A percentile compares a stretch with the other conserved stretches of the same genome.
These are phyloP conservation scores for Psittacula echo DNA, from an alignment of 2,797 vertebrate genomes.

Conservation along the genomic window DNA sequence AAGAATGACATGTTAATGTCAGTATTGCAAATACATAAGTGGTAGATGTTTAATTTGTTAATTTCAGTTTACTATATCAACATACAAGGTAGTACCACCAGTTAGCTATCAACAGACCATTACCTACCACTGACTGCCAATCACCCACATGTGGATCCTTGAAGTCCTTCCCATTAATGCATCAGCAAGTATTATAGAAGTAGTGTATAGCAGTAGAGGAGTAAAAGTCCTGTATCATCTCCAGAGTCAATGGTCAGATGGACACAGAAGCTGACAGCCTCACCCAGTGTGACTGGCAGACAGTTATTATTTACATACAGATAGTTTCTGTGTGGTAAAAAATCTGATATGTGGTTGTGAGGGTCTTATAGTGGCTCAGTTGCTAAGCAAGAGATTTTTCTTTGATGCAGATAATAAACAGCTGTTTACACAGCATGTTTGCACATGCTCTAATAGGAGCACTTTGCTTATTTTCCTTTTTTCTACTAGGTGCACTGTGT, in stretches of 20 bases:
- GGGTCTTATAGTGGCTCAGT: not conserved
- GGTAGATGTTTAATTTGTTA: not conserved
- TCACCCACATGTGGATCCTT: not conserved
- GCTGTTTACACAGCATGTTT: conserved; percentile 48
- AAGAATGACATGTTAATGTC: not conserved
- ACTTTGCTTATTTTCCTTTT: conserved; percentile 10
- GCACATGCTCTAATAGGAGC: conserved; percentile 11
- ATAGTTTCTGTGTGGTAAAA: not conserved
- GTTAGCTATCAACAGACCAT: not conserved
- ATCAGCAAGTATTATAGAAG: not conserved
- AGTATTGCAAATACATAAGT: not conserved
- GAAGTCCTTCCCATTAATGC: not conserved
- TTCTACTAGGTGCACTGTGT: not conserved
- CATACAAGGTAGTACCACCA: not conserved
- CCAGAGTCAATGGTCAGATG: not conserved
- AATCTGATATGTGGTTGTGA: not conserved
- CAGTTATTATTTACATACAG: not conserved
- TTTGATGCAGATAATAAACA: conserved; percentile 49
- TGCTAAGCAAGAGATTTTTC: not conserved
- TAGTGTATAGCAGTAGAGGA: not conserved
- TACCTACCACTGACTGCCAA: not conserved
- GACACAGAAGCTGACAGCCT: not conserved
- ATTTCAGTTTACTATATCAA: not conserved
- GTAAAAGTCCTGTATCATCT: not conserved
- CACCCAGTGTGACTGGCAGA: not conserved